Base-by-base conservation (phyloP, 1,140 invertebrate genomes). In the Caerostris extrusa region DNA sequence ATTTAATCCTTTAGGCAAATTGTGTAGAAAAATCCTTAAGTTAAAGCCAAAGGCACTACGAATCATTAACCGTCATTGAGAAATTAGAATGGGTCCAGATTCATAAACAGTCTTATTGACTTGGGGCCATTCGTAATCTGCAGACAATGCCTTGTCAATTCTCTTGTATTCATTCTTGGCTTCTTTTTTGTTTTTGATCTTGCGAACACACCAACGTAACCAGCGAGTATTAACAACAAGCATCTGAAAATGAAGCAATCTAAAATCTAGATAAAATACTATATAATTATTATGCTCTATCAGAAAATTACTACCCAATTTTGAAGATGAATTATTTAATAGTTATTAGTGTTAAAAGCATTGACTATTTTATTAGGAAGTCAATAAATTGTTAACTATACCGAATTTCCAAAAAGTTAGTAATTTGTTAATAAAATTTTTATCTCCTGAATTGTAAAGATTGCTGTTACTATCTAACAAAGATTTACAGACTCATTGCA, bases 111-210 rank as follows among this genome's bases (percentile, higher is more conserved):
- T 67, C 55, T 85, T 82, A 58, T 94, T 60, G 3, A 85, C 61
- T 50, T 81, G 87, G 10, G 93, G 93, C 93, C 93, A 94, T 12
- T 60, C 53, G 8, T 94, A 90, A 64, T 94, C 88, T 67, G 81
- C 61, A 53, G 60, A 85, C 19, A 94, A 50, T 34, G 19, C 88
- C 7, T 90, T 90, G 10, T 94, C 88, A 19, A 94, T 94, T 83
- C 88, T 64, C 61, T 94, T 94, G 61, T 83, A 94, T 67, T 94
- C 93, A 71, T 94, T 94, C 57, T 94, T 94, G 5, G 86, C 83
- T 85, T 94, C 93, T 50, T 90, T 94, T 8, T 94, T 94, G 58
- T 94, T 89, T 53, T 94, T 94, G 6, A 94, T 90, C 5, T 82
- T 82, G 12, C 87, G 86, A 8, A 85, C 88, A 7, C 83, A 71